Evolutionary conservation across 2,113 vertebrate genomes (phyloP), one percentile per base, ranked within the genome.

Genomic region (Paedocypris sp.): DNA sequence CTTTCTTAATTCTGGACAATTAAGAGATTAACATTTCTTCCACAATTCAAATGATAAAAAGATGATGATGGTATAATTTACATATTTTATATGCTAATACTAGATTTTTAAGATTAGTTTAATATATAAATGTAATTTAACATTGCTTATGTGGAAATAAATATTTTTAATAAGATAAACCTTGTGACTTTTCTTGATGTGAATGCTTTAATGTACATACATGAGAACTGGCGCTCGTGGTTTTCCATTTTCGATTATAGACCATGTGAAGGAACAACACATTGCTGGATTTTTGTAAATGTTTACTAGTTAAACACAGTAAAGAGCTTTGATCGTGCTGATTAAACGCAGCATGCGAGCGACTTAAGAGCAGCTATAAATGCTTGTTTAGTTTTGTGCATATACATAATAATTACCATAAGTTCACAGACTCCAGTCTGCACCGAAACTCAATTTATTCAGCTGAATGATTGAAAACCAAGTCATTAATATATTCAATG

Each of bases 271-370:
- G 4, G 10, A 43, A 41, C 41, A 13, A 10, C 15, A 43, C 53
- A 31, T 41, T 18, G 2, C 6, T 18, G 6, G 19, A 32, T 19
- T 12, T 43, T 31, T 64, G 53, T 46, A 26, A 28, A 45, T 23
- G 31, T 35, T 38, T 22, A 46, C 23, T 18, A 38, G 32, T 23
- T 28, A 38, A 8, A 15, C 22, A 35, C 35, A 1, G 2, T 35
- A 29, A 9, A 26, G 39, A 48, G 26, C 20, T 36, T 43, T 57
- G 20, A 46, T 36, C 31, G 19, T 2, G n/a, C 19, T 63, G 39
- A 46, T 54, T 63, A 36, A 53, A 50, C 41, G 11, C 38, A 64
- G 50, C 22, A 48, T 47, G 33, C 38, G 41, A 23, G 22, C 12
- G 18, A 26, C 36, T 36, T 54, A 46, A 36, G 20, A 63, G 12